These are phyloP conservation scores for Eugnorisma glareosa DNA, from an alignment of 2,888 invertebrate species.

Conservation along the genomic window DNA sequence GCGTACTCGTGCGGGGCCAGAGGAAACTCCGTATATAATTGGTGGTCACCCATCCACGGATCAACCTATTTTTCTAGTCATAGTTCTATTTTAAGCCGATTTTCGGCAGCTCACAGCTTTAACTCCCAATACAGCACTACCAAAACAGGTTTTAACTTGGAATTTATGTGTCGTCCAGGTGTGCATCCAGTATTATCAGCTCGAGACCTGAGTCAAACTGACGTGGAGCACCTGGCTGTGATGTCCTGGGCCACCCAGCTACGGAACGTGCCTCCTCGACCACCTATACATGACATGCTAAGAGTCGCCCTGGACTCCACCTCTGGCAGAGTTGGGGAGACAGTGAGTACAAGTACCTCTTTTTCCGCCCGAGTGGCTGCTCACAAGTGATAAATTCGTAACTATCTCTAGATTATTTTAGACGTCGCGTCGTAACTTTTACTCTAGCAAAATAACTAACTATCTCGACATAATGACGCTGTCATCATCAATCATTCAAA, in stretches of 20 bases:
- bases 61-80: neutral
- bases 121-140: neutral
- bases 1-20: too few species aligned
- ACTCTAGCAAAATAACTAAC: neutral
- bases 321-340: conserved; percentile 96
- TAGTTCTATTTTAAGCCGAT: neutral
- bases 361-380: neutral
- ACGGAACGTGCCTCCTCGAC: conserved; percentile 96
- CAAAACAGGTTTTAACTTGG: neutral
- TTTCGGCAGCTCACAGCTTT: neutral
- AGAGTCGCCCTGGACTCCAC: conserved; percentile 95
- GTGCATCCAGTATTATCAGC: conserved; percentile 97
- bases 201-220: conserved; percentile 98
- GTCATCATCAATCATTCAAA: too few species aligned
- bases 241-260: conserved; percentile 99
- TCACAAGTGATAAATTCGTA: neutral
- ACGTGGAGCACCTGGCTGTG: conserved; percentile 98
- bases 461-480: neutral
- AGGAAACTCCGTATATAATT: too few species aligned
- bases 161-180: conserved; percentile 82
- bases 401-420: neutral
- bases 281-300: conserved; percentile 95
- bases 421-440: neutral
- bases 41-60: too few species aligned
- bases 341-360: conserved; percentile 89